These are phyloP conservation scores for Rutpela maculata DNA, from an alignment of 2,888 invertebrate genomes.

Conservation along the genomic window DNA sequence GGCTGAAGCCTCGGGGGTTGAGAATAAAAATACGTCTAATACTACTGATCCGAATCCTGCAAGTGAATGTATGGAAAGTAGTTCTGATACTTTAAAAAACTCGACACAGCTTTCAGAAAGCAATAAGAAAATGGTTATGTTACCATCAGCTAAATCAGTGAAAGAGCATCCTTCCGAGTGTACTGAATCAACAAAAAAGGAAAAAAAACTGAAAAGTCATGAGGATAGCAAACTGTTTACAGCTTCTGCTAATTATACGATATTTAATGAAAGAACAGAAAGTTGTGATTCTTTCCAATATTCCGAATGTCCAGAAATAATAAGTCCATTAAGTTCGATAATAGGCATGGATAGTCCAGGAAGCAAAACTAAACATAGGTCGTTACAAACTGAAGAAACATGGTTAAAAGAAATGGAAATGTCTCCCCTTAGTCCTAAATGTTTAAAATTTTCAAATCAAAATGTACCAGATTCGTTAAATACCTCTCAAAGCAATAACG, in stretches of 20 bases:
- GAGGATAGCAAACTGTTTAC: neutral
- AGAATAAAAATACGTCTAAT: neutral
- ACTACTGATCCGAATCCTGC: neutral
- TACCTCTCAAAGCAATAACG: neutral
- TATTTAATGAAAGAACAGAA: conserved; percentile 7
- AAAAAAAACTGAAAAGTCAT: neutral
- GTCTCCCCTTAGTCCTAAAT: neutral
- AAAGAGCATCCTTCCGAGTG: neutral
- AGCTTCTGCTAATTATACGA: neutral
- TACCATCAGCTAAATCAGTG: neutral
- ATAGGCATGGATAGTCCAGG: conserved; percentile 39
- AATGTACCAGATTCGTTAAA: neutral
- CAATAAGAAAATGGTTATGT: neutral
- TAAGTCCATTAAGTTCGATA: conserved; percentile 46
- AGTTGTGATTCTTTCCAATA: conserved; percentile 33
- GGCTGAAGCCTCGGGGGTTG: neutral
- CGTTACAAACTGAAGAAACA: neutral
- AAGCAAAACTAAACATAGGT: neutral
- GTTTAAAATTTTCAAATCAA: neutral
- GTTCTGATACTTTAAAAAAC: neutral
- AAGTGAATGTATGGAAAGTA: neutral
- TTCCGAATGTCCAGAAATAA: conserved; percentile 32
- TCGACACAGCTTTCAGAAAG: neutral
- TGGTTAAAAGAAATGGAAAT: neutral
- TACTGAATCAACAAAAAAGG: neutral